phyloP scores from a whole-genome alignment of 2,888 invertebrate genomes.

The Apotomis capreana region DNA sequence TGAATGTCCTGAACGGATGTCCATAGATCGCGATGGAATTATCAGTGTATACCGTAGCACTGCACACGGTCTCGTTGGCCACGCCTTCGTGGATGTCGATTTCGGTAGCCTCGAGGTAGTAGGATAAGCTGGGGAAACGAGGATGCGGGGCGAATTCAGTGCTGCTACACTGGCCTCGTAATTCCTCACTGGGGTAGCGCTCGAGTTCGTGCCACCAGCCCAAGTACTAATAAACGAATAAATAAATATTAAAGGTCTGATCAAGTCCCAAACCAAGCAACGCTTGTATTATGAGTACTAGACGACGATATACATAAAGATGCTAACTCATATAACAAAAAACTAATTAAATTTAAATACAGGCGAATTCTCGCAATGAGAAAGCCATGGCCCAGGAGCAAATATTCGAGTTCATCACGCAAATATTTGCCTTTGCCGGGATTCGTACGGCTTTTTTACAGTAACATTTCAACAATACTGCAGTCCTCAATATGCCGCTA shows the following conservation, averaged over 20 bases:
- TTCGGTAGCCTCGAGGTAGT: slow-evolving; percentile 56
- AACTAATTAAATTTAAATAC: no score
- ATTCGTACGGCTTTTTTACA: no score
- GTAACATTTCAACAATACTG: no score
- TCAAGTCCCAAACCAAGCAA: no score
- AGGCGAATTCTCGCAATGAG: no score
- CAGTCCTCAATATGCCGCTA: no score
- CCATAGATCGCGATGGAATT: slow-evolving; percentile 10
- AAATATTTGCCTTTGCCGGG: no score
- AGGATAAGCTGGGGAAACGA: slow-evolving; percentile 45
- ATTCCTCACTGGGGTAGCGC: slow-evolving; percentile 59
- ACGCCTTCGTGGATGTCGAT: slow-evolving; percentile 54
- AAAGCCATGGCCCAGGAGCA: no score
- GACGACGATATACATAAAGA: no score
- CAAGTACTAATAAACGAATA: slow-evolving; percentile 54
- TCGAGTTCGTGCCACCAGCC: slow-evolving; percentile 77
- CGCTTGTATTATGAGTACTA: no score
- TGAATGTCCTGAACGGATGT: background rate
- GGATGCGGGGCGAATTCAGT: slow-evolving; percentile 49
- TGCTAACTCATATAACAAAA: no score
- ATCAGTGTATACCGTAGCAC: background rate
- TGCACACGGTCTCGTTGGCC: slow-evolving; percentile 4
- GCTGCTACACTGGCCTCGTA: slow-evolving; percentile 63
- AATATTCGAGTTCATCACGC: no score
- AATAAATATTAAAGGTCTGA: background rate